Percentiles rank a stretch among this genome's conserved stretches.
These are phyloP conservation scores for Salminus brasiliensis DNA, from an alignment of 2,113 vertebrate species.

Conservation along the genomic window DNA sequence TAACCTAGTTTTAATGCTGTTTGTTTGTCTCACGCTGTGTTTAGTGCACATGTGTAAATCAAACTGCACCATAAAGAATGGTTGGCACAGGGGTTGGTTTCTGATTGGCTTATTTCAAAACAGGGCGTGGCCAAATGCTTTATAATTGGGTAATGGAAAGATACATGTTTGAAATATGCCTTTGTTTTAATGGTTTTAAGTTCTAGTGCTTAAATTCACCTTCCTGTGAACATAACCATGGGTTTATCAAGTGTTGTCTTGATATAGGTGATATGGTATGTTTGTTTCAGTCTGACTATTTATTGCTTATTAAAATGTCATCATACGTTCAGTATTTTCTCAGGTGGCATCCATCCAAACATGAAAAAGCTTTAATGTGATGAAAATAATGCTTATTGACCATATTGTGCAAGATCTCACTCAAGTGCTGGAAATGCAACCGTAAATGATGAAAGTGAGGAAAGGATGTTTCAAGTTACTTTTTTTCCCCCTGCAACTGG, in stretches of 20 bases:
- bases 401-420: not conserved
- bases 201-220: not conserved
- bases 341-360: not conserved
- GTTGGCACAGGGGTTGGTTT: not conserved
- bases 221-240: not conserved
- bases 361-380: not conserved
- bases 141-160: not conserved
- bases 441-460: constrained; percentile 16
- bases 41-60: constrained; percentile 68
- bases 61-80: constrained; percentile 49
- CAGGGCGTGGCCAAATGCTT: not conserved
- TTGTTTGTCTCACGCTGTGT: constrained; percentile 71
- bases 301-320: not conserved
- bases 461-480: constrained; percentile 34
- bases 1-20: constrained; percentile 62
- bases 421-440: not conserved
- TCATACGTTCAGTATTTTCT: not conserved
- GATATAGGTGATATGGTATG: not conserved
- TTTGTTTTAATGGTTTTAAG: not conserved
- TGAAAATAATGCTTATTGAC: not conserved
- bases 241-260: too few relatives aligned
- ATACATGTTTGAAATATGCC: not conserved
- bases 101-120: not conserved
- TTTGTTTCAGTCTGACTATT: not conserved
- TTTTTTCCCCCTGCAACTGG: constrained; percentile 22